These are phyloP conservation scores for Campoplex capitator DNA, from an alignment of 2,888 invertebrate species.

Conservation along the genomic window DNA sequence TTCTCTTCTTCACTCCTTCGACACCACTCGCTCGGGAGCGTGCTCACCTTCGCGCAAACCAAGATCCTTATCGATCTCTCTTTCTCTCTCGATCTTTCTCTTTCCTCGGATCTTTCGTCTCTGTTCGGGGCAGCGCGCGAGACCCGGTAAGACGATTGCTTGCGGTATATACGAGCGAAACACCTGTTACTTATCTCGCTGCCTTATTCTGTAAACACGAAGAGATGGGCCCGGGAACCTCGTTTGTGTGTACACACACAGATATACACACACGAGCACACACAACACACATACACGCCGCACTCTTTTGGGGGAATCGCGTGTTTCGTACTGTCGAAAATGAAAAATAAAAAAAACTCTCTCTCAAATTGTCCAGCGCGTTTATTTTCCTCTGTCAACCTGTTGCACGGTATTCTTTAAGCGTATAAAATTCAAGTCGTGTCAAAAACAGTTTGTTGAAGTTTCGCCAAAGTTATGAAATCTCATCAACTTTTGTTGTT, in stretches of 20 bases:
- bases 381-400: not conserved
- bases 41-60: constrained; percentile 68
- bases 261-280: not conserved
- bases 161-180: constrained; percentile 68
- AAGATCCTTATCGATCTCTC: constrained; percentile 68
- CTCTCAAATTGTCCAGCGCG: constrained; percentile 1
- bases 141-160: constrained; percentile 59
- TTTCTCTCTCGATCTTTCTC: constrained; percentile 10
- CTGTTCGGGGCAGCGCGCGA: constrained; percentile 47
- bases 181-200: constrained; percentile 69
- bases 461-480: not conserved
- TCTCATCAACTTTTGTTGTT: not conserved
- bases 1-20: constrained; percentile 63
- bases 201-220: constrained; percentile 67
- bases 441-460: not conserved
- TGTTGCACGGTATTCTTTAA: not conserved
- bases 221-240: constrained; percentile 47
- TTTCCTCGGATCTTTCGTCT: constrained; percentile 23
- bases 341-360: not conserved
- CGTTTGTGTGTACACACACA: constrained; percentile 21
- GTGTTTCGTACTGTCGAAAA: constrained; percentile 18
- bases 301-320: constrained; percentile 23
- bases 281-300: constrained; percentile 20
- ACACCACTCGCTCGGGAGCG: constrained; percentile 62
- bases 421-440: not conserved